Percentiles rank a stretch among this genome's conserved stretches.
These are phyloP conservation scores for Oreochromis niloticus DNA, from an alignment of 2,113 vertebrate species.

Conservation along the genomic window DNA sequence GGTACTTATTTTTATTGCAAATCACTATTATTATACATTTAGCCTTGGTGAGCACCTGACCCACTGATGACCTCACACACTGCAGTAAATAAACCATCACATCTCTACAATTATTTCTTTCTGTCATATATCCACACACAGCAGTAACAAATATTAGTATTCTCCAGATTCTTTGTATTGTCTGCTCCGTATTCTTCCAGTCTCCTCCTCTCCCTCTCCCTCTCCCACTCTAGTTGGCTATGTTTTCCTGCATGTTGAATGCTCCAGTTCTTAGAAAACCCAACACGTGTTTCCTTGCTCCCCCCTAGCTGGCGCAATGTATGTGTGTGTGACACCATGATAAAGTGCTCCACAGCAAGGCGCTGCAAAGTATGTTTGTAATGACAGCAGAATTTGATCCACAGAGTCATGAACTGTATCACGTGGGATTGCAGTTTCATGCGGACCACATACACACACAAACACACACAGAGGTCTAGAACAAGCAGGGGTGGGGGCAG, in stretches of 20 bases:
- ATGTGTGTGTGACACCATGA: neutral
- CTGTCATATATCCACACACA: neutral
- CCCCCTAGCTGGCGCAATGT: neutral
- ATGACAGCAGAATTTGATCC: neutral
- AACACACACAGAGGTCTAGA: neutral
- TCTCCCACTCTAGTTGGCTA: neutral
- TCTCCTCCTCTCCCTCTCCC: neutral
- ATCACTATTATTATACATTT: neutral
- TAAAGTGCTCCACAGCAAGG: neutral
- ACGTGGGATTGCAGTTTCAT: neutral
- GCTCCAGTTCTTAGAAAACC: constrained; percentile 49
- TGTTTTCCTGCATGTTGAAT: constrained; percentile 24
- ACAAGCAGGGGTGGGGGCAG: neutral
- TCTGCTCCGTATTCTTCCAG: neutral
- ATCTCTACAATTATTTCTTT: neutral
- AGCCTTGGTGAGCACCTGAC: neutral
- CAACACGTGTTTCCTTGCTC: constrained; percentile 41
- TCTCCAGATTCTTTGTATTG: neutral
- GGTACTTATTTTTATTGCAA: neutral
- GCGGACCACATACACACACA: neutral
- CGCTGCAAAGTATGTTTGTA: neutral
- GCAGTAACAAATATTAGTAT: neutral
- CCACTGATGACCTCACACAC: neutral
- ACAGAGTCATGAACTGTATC: neutral
- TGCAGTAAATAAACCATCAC: neutral